These are phyloP conservation scores for Alectoris magna DNA, from an alignment of 2,797 vertebrate genomes.

Conservation along the genomic window DNA sequence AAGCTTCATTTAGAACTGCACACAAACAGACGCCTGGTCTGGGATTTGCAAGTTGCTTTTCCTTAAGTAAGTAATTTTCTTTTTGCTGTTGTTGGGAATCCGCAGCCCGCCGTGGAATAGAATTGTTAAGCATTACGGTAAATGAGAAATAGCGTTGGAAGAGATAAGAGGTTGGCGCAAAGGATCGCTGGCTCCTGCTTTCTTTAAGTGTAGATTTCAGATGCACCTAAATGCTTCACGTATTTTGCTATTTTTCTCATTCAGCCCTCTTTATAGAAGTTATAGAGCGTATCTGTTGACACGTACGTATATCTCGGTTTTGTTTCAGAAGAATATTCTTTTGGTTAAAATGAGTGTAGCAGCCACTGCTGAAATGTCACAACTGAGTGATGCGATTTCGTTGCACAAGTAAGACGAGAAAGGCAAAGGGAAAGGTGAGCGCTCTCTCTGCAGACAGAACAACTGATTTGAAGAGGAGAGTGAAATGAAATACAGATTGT, in stretches of 20 bases:
- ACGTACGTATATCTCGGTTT: slow-evolving; percentile 42
- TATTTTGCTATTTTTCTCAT: slow-evolving; percentile 5
- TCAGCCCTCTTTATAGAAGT: slow-evolving; percentile 4
- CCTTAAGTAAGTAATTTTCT: neutral
- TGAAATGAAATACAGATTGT: slow-evolving; percentile 16
- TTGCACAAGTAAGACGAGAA: neutral
- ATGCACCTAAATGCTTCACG: neutral
- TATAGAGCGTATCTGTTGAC: neutral
- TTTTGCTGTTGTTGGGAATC: neutral
- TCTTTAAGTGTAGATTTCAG: slow-evolving; percentile 38
- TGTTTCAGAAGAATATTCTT: slow-evolving; percentile 56
- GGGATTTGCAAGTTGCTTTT: slow-evolving; percentile 23
- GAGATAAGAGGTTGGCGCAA: slow-evolving; percentile 16
- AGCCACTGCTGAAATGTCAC: slow-evolving; percentile 59
- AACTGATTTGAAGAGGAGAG: neutral
- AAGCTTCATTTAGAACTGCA: slow-evolving; percentile 23
- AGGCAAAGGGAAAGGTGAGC: slow-evolving; percentile 19
- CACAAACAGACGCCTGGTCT: neutral
- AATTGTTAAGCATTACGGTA: slow-evolving; percentile 15
- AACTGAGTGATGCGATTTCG: slow-evolving; percentile 34
- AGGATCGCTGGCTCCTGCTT: slow-evolving; percentile 4
- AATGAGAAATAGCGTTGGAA: slow-evolving; percentile 44
- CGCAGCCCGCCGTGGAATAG: slow-evolving; percentile 6
- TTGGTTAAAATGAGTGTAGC: slow-evolving; percentile 7
- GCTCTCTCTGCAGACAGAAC: slow-evolving; percentile 9